Percentiles rank a stretch among this genome's conserved stretches.
These are phyloP conservation scores for Xyliphius kryptos DNA, from an alignment of 2,113 vertebrate species.

Conservation along the genomic window DNA sequence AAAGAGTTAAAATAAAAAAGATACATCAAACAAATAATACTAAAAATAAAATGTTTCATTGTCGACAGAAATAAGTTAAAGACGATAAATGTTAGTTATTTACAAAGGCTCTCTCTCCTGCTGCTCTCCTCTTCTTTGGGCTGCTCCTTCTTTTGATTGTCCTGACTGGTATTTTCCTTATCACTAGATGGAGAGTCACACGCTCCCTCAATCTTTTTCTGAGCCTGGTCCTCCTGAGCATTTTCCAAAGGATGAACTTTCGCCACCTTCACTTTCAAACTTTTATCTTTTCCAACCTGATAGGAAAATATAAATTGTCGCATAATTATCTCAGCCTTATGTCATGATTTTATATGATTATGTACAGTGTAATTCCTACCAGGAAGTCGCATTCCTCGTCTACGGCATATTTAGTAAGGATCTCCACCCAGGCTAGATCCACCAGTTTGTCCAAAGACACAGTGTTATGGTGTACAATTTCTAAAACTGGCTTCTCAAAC, in stretches of 20 bases:
- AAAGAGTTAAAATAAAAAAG: no score
- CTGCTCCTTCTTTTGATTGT: slow-evolving; percentile 79
- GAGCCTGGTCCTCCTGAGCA: slow-evolving; percentile 66
- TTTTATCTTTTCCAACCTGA: slow-evolving; percentile 88
- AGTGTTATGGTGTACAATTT: slow-evolving; percentile 96
- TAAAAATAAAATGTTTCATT: no score
- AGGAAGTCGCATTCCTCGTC: slow-evolving; percentile 94
- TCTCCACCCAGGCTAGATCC: slow-evolving; percentile 89
- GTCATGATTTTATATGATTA: no score
- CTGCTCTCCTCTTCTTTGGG: slow-evolving; percentile 80
- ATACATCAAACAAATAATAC: no score
- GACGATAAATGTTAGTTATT: no score
- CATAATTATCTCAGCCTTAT: no score
- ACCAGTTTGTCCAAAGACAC: slow-evolving; percentile 94
- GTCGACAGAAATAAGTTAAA: no score
- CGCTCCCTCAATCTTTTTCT: slow-evolving; percentile 85
- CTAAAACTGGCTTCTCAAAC: slow-evolving; percentile 94
- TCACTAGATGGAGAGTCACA: slow-evolving; percentile 97
- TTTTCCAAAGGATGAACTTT: slow-evolving; percentile 86
- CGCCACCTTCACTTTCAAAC: slow-evolving; percentile 76
- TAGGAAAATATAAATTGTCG: slow-evolving; percentile 16
- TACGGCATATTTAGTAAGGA: slow-evolving; percentile 94
- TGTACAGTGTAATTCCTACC: no score
- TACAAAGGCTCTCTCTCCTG: slow-evolving; percentile 80
- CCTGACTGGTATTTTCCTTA: slow-evolving; percentile 91